These are phyloP conservation scores for Eueremaeus valkanovi DNA, from an alignment of 2,888 invertebrate species.

Conservation along the genomic window DNA sequence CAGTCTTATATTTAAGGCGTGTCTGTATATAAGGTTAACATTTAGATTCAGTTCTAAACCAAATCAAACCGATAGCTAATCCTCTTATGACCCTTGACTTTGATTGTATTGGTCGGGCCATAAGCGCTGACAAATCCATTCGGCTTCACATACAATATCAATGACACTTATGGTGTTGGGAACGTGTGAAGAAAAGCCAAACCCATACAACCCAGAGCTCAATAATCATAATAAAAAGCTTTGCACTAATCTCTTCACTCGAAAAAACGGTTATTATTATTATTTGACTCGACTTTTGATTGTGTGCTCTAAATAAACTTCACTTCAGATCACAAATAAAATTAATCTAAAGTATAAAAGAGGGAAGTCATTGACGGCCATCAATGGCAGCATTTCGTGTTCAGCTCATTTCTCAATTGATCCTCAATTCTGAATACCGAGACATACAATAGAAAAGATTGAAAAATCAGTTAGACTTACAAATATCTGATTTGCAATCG, in stretches of 20 bases:
- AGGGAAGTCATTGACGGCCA: conserved; percentile 21
- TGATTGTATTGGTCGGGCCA: neutral
- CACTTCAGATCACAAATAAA: neutral
- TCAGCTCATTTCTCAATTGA: conserved; percentile 18
- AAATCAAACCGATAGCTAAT: conserved; percentile 7
- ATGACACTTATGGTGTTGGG: neutral
- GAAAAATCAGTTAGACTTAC: conserved; percentile 31
- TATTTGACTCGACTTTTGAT: neutral
- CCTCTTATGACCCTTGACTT: conserved; percentile 30
- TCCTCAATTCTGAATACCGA: conserved; percentile 2
- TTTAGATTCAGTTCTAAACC: neutral
- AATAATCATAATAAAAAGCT: conserved; percentile 7
- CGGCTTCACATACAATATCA: neutral
- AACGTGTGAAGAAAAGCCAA: neutral
- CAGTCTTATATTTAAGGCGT: conserved; percentile 30
- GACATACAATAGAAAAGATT: conserved; percentile 3
- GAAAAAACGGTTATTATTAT: conserved; percentile 11
- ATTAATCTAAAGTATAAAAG: neutral
- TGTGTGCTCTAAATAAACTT: neutral
- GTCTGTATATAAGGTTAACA: neutral
- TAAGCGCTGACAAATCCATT: conserved; percentile 31
- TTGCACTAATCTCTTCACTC: conserved; percentile 18
- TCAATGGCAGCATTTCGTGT: conserved; percentile 16
- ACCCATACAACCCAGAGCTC: neutral
- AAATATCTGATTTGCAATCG: conserved; percentile 29